These are phyloP conservation scores for Acropora tenuis DNA, from an alignment of 64 coral and sea anemone species.

Conservation along the genomic window DNA sequence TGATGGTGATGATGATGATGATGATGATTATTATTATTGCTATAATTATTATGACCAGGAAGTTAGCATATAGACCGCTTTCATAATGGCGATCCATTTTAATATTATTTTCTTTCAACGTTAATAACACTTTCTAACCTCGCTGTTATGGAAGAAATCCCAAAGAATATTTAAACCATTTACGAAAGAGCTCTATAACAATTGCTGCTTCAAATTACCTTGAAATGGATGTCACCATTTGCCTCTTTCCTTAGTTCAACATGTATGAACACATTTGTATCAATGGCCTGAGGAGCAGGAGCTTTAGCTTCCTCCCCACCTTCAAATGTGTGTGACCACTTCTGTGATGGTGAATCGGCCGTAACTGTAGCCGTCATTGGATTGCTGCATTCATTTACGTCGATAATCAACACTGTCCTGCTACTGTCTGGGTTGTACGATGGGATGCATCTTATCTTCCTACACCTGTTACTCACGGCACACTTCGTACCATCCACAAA, in stretches of 20 bases:
- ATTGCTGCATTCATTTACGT: background rate
- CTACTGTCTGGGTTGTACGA: no score
- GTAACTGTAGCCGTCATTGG: background rate
- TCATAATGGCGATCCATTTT: no score
- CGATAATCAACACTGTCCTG: background rate
- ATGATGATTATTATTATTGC: no score
- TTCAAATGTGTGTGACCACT: conserved; percentile 13
- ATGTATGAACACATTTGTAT: background rate
- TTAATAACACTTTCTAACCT: no score
- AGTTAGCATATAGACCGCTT: no score
- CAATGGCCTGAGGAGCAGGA: background rate
- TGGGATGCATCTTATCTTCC: background rate
- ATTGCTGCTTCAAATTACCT: background rate
- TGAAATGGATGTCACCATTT: background rate
- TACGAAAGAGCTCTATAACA: no score
- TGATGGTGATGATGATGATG: no score
- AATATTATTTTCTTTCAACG: no score
- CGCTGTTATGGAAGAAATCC: no score
- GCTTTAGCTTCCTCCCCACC: background rate
- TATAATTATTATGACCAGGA: no score
- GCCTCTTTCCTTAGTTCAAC: background rate
- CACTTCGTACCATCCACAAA: background rate
- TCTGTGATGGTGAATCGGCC: no score
- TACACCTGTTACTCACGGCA: background rate
- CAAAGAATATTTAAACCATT: no score